Evolutionary conservation across 2,888 invertebrate species (phyloP).

Genomic region (Cerastis leucographa): DNA sequence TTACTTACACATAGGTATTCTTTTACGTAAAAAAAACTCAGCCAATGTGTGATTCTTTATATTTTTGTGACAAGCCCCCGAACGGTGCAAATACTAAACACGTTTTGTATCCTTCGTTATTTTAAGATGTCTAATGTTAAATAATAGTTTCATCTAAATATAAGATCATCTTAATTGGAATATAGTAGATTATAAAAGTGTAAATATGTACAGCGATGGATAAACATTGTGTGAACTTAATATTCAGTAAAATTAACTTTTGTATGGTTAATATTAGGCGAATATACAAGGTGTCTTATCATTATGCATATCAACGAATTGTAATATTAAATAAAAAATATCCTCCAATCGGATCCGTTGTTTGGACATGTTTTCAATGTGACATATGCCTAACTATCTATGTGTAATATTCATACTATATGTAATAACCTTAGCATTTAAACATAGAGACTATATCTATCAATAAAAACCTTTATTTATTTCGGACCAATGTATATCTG

Average conservation of each 20-base stretch:
- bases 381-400: slow-evolving; percentile 63
- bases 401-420: slow-evolving; percentile 58
- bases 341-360: slow-evolving; percentile 67
- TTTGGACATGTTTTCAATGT: slow-evolving; percentile 67
- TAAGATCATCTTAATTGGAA: slow-evolving; percentile 61
- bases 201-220: slow-evolving; percentile 86
- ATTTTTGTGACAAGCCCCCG: slow-evolving; percentile 45
- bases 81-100: slow-evolving; percentile 47
- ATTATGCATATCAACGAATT: slow-evolving; percentile 90
- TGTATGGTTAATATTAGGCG: slow-evolving; percentile 84
- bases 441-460: slow-evolving; percentile 41
- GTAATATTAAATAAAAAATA: slow-evolving; percentile 78
- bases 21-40: slow-evolving; percentile 10
- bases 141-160: slow-evolving; percentile 52
- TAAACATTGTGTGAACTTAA: slow-evolving; percentile 73
- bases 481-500: slow-evolving; percentile 56
- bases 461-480: slow-evolving; percentile 55
- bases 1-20: slow-evolving; percentile 11
- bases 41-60: slow-evolving; percentile 32
- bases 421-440: slow-evolving; percentile 48
- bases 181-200: slow-evolving; percentile 68
- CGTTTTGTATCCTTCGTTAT: slow-evolving; percentile 48
- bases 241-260: slow-evolving; percentile 78
- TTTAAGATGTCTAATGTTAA: slow-evolving; percentile 48
- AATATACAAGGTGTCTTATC: slow-evolving; percentile 90